Base-by-base conservation (phyloP, 1,140 invertebrate species). In the Papilio glaucus region DNA sequence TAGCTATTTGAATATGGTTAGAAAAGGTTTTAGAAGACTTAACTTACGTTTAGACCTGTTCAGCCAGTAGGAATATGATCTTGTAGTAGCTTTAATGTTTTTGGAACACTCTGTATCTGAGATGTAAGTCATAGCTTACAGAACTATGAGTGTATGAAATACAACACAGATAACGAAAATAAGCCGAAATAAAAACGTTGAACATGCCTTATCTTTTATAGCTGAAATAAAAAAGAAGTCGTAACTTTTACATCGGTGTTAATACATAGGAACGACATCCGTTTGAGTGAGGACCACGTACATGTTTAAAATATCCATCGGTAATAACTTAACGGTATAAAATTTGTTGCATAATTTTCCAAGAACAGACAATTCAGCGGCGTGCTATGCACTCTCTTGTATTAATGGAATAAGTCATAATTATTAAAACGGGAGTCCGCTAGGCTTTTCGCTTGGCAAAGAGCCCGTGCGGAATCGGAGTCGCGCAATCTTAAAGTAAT, bases 401-500 rank as follows among this genome's bases (percentile, higher is more conserved):
- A 77, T 80, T 78, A 77, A 79, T 81, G 77, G 70, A 78, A 82
- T 80, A 77, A 81, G 79, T 81, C 80, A 82, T 87, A 85, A 88
- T 90, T 85, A 84, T 84, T 86, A 84, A 87, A 90, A 82, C 81
- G 75, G 79, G 74, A 75, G 72, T 70, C 75, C 72, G 76, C 78
- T 74, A 79, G 73, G 77, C 68, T 76, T 9, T 72, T 75, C 74
- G 73, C 29, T 86, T 91, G 88, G 88, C 89, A 89, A 72, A 72
- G 69, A 81, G 87, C 84, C 85, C 82, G 79, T 57, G 72, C 72
- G 53, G 75, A 88, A 83, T 86, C 72, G 82, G 72, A 83, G 80
- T 77, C 72, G 68, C 75, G 80, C 81, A 85, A 86, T 87, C 89
- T 89, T 86, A 85, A 79, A 87, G 81, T 87, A 85, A 88, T 89